Evolutionary conservation across 2,888 invertebrate genomes (phyloP).

Genomic region (Nasonovia ribisnigri): DNA sequence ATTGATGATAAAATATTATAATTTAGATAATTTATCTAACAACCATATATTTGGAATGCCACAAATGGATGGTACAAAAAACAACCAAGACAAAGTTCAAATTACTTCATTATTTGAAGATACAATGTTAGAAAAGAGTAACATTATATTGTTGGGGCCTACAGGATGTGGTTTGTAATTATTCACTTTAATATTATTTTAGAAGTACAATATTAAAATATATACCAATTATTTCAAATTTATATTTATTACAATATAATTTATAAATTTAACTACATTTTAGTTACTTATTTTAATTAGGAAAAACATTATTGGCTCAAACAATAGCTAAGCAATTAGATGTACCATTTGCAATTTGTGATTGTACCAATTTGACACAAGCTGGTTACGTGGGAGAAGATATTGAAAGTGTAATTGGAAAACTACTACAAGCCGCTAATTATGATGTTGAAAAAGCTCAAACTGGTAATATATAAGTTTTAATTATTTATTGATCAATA

Average conservation of each 20-base stretch:
- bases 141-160: conserved; percentile 95
- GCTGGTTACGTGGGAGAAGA: conserved; percentile 99
- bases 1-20: neutral
- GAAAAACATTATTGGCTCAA: conserved; percentile 96
- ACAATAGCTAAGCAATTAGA: conserved; percentile 97
- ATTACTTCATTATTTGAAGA: conserved; percentile 51
- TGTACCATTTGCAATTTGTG: conserved; percentile 99
- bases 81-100: conserved; percentile 33
- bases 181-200: neutral
- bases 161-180: conserved; percentile 87
- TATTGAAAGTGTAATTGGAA: conserved; percentile 98
- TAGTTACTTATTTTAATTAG: conserved; percentile 71
- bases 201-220: conserved; percentile 6
- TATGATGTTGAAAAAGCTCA: conserved; percentile 98
- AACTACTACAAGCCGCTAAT: conserved; percentile 95
- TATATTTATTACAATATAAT: conserved; percentile 9
- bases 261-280: neutral
- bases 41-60: conserved; percentile 50
- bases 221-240: conserved; percentile 3
- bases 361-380: conserved; percentile 96
- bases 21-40: conserved; percentile 42
- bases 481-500: neutral
- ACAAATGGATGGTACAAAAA: conserved; percentile 50
- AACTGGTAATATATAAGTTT: conserved; percentile 73
- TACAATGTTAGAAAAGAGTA: conserved; percentile 89